Evolutionary conservation across 2,113 vertebrate species (phyloP).

Genomic region (Drymodes brunneopygia): DNA sequence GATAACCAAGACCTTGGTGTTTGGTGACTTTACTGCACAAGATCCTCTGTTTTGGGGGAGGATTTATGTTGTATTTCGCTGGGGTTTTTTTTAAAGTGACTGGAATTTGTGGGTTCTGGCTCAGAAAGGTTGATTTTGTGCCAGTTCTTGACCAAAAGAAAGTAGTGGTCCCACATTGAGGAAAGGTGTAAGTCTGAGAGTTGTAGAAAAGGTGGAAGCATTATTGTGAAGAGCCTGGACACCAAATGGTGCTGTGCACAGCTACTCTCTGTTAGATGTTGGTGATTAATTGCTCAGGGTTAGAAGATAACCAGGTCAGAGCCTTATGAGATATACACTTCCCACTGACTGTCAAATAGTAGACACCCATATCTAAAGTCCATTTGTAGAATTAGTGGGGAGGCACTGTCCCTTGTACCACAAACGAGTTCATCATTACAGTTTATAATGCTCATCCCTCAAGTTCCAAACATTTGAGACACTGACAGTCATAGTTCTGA

Average conservation of each 20-base stretch:
- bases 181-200: neutral
- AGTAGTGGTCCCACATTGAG: accelerated
- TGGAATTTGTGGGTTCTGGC: neutral
- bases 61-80: neutral
- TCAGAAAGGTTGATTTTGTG: neutral
- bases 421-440: neutral
- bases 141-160: neutral
- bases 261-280: neutral
- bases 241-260: neutral
- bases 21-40: neutral
- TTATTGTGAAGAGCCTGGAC: neutral
- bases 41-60: neutral
- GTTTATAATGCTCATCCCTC: neutral
- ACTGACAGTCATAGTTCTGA: neutral
- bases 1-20: neutral
- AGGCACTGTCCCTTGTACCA: neutral
- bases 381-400: neutral
- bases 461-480: neutral
- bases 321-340: neutral
- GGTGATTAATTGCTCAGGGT: slow-evolving; percentile 21
- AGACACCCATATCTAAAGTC: neutral
- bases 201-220: neutral
- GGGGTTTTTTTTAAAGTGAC: neutral
- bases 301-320: slow-evolving; percentile 41
- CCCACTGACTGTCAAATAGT: neutral